Evolutionary conservation across 2,113 vertebrate species (phyloP).

Genomic region (Sebastes schlegelii): DNA sequence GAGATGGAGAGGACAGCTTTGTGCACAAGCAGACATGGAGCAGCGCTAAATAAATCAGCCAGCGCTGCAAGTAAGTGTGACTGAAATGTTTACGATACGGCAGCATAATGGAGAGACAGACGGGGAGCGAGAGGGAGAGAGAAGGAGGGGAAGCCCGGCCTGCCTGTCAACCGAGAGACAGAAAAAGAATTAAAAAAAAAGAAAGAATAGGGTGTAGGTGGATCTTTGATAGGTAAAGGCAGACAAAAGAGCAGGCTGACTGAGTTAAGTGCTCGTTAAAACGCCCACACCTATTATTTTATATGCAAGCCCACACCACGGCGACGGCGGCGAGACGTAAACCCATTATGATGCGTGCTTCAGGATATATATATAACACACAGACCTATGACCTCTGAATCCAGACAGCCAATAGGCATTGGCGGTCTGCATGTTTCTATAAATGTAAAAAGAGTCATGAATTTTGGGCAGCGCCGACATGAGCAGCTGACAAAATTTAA

Average conservation of each 20-base stretch:
- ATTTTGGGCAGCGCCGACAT: background rate
- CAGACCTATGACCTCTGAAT: no score
- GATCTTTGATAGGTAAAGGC: slow-evolving; percentile 5
- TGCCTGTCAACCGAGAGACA: slow-evolving; percentile 10
- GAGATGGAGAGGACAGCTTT: slow-evolving; percentile 71
- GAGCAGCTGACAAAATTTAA: background rate
- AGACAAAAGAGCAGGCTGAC: slow-evolving; percentile 6
- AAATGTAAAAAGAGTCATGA: background rate
- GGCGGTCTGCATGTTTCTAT: no score
- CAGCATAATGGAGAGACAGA: slow-evolving; percentile 56
- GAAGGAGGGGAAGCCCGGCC: background rate
- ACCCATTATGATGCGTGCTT: no score
- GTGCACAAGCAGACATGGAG: slow-evolving; percentile 55
- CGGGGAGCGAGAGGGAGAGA: background rate
- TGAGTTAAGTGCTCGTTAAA: slow-evolving; percentile 17
- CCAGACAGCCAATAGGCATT: no score
- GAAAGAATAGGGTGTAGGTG: slow-evolving; percentile 1
- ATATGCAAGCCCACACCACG: background rate
- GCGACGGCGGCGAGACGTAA: background rate
- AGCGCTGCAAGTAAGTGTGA: slow-evolving; percentile 66
- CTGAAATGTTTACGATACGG: slow-evolving; percentile 75
- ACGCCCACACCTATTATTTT: slow-evolving; percentile 4
- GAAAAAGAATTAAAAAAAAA: background rate
- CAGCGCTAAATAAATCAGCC: slow-evolving; percentile 75
- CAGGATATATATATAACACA: no score